Evolutionary conservation across 2,888 invertebrate species (phyloP).

Genomic region (Meteorus colon): DNA sequence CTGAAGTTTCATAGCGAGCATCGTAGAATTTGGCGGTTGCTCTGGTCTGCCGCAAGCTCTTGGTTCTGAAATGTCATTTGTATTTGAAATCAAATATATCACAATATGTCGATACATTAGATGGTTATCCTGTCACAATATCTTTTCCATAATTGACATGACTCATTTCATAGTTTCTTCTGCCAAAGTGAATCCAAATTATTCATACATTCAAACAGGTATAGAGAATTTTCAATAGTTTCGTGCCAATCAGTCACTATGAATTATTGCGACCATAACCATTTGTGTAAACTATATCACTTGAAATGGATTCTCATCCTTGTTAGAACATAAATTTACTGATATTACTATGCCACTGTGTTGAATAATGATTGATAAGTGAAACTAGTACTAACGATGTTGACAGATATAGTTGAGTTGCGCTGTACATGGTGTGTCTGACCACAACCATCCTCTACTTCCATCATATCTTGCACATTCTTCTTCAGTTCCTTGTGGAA

Average conservation of each 20-base stretch:
- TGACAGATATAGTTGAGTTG: conserved; percentile 93
- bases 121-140: no score
- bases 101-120: no score
- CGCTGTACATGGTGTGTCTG: conserved; percentile 90
- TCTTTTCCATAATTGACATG: no score
- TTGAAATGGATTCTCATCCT: conserved; percentile 2
- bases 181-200: no score
- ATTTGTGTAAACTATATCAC: no score
- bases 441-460: conserved; percentile 96
- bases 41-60: conserved; percentile 93
- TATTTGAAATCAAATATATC: no score
- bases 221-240: no score
- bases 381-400: conserved; percentile 82
- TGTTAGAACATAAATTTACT: background rate
- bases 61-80: conserved; percentile 78
- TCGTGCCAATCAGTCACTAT: no score
- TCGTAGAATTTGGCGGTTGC: conserved; percentile 94
- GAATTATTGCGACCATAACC: no score
- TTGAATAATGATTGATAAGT: background rate
- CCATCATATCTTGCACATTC: conserved; percentile 94
- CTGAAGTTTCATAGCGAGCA: conserved; percentile 74
- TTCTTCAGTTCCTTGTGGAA: conserved; percentile 84
- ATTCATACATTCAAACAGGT: no score
- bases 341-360: no score
- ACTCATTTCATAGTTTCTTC: no score